A percentile compares a stretch with the other conserved stretches of the same genome.
Evolutionary conservation across 2,113 vertebrate species (phyloP).

Genomic region (Labrus mixtus): DNA sequence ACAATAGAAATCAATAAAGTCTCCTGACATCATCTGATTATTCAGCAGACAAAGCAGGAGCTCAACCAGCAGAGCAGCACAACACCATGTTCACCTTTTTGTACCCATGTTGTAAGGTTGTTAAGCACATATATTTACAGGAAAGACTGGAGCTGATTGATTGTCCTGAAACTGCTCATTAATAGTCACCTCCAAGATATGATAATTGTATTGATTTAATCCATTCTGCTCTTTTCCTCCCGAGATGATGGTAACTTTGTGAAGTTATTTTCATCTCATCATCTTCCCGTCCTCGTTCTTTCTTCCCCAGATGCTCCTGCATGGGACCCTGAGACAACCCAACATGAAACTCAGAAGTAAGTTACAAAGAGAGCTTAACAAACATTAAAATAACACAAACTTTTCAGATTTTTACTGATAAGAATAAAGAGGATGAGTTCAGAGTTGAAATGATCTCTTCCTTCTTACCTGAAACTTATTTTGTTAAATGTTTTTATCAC

Average conservation of each 20-base stretch:
- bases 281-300: slow-evolving; percentile 20
- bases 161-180: slow-evolving; percentile 4
- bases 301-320: neutral
- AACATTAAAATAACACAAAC: neutral
- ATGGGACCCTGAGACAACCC: neutral
- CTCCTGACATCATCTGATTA: slow-evolving; percentile 52
- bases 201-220: neutral
- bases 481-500: neutral
- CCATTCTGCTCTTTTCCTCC: neutral
- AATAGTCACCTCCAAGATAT: neutral
- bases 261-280: slow-evolving; percentile 24
- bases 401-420: neutral
- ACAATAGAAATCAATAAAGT: slow-evolving; percentile 62
- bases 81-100: slow-evolving; percentile 9
- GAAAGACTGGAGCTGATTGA: slow-evolving; percentile 3
- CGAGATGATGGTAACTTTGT: neutral
- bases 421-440: neutral
- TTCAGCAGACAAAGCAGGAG: slow-evolving; percentile 46
- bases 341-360: neutral
- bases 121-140: slow-evolving; percentile 22
- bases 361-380: neutral
- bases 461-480: neutral
- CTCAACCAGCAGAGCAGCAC: slow-evolving; percentile 4
- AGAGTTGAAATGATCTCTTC: neutral
- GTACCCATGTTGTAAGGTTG: neutral